A percentile compares a stretch with the other conserved stretches of the same genome.
These are phyloP conservation scores for Muntiacus muntjak DNA, from an alignment of 2,113 vertebrate species.

Conservation along the genomic window DNA sequence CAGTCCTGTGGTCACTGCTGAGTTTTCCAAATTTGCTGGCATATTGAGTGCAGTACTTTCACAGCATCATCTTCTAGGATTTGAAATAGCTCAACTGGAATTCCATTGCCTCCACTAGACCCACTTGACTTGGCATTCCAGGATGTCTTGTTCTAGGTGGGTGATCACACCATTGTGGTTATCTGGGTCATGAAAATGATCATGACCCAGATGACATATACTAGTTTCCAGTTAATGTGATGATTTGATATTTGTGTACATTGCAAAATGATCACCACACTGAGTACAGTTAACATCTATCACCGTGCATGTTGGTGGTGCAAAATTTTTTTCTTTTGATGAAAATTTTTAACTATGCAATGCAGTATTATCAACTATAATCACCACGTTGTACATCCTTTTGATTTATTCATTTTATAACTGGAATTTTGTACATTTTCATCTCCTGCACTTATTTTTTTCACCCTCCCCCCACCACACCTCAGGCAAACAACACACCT, in stretches of 20 bases:
- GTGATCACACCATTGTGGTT: neutral
- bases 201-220: neutral
- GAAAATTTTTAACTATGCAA: neutral
- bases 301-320: neutral
- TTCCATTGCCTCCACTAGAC: neutral
- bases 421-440: neutral
- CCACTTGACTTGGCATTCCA: neutral
- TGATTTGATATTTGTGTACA: neutral
- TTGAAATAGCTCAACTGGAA: neutral
- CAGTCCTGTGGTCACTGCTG: neutral
- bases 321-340: neutral
- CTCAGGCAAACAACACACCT: neutral
- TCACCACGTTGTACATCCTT: neutral
- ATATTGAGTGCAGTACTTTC: neutral
- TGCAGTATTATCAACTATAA: neutral
- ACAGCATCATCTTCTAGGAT: neutral
- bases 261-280: neutral
- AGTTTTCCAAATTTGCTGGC: neutral
- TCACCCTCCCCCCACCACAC: neutral
- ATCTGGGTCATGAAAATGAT: neutral
- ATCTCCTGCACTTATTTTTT: neutral
- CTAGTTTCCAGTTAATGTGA: neutral
- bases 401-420: neutral
- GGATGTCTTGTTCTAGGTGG: neutral
- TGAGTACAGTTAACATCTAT: neutral